phyloP scores from a whole-genome alignment of 2,888 invertebrate species.

The Drosophila kanekoi region DNA sequence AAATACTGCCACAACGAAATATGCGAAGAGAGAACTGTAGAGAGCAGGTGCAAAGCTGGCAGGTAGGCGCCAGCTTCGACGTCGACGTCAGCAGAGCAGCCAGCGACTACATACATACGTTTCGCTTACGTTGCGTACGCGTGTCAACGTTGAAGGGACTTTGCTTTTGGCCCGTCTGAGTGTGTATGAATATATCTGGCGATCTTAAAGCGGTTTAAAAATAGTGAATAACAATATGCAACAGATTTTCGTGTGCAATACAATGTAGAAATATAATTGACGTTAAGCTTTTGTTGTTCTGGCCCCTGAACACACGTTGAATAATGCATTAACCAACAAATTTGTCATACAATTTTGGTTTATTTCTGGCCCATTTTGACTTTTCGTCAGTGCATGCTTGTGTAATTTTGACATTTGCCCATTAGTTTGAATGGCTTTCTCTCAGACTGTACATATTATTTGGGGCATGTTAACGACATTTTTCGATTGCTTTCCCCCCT shows the following conservation, averaged over 20 bases:
- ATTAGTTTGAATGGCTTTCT: slow-evolving; percentile 17
- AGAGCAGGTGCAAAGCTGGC: slow-evolving; percentile 53
- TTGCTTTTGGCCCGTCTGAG: slow-evolving; percentile 7
- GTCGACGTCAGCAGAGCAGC: slow-evolving; percentile 5
- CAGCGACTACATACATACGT: neutral
- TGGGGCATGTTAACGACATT: slow-evolving; percentile 7
- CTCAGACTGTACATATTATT: slow-evolving; percentile 8
- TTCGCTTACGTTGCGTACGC: slow-evolving; percentile 47
- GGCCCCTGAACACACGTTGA: slow-evolving; percentile 20
- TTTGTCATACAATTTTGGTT: slow-evolving; percentile 20
- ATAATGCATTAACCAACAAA: slow-evolving; percentile 45
- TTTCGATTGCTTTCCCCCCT: slow-evolving; percentile 8
- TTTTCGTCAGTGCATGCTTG: slow-evolving; percentile 8
- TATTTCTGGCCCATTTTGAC: slow-evolving; percentile 18
- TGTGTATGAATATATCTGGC: slow-evolving; percentile 14
- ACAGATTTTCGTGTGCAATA: slow-evolving; percentile 18
- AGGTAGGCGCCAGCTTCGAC: slow-evolving; percentile 5
- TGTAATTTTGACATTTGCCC: slow-evolving; percentile 30
- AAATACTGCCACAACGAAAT: slow-evolving; percentile 3
- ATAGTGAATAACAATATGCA: slow-evolving; percentile 28
- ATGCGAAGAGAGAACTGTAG: neutral
- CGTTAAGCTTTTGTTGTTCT: slow-evolving; percentile 43
- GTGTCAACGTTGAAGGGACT: slow-evolving; percentile 34
- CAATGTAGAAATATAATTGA: slow-evolving; percentile 39
- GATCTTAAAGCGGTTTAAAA: slow-evolving; percentile 29